Evolutionary conservation across 2,797 vertebrate species (phyloP).

Genomic region (Carapus acus): DNA sequence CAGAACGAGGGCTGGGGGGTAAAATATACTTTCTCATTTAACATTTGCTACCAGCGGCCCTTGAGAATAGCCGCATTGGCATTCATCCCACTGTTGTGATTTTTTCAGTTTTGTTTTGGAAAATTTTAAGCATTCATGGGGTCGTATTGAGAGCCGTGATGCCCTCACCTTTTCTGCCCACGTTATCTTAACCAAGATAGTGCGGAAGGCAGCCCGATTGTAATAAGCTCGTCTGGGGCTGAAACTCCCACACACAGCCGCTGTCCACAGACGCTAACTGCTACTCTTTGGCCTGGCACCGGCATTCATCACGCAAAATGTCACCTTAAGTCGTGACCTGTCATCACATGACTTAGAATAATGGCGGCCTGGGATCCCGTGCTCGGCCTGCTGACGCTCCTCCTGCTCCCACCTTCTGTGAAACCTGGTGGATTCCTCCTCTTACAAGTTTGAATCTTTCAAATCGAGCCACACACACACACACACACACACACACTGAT

Average conservation of each 20-base stretch:
- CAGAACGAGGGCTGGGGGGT: conserved; percentile 33
- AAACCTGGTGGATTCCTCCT: conserved; percentile 24
- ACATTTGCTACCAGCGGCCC: neutral
- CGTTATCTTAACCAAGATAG: no score
- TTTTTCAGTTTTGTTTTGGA: no score
- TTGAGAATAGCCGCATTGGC: neutral
- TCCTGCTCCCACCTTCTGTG: neutral
- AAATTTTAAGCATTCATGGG: neutral
- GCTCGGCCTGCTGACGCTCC: neutral
- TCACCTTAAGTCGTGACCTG: neutral
- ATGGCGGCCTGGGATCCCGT: neutral
- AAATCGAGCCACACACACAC: conserved; percentile 48
- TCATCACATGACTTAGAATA: neutral
- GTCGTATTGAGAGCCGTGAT: no score
- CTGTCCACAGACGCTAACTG: neutral
- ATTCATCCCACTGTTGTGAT: neutral
- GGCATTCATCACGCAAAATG: neutral
- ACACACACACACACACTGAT: conserved; percentile 48
- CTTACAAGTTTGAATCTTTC: conserved; percentile 33
- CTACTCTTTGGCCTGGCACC: neutral
- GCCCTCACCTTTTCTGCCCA: no score
- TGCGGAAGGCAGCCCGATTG: no score
- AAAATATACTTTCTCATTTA: conserved; percentile 4
- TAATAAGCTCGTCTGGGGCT: neutral
- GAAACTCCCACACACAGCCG: neutral